phyloP scores from a whole-genome alignment of 2,797 vertebrate species.

The Gambusia yucatana region DNA sequence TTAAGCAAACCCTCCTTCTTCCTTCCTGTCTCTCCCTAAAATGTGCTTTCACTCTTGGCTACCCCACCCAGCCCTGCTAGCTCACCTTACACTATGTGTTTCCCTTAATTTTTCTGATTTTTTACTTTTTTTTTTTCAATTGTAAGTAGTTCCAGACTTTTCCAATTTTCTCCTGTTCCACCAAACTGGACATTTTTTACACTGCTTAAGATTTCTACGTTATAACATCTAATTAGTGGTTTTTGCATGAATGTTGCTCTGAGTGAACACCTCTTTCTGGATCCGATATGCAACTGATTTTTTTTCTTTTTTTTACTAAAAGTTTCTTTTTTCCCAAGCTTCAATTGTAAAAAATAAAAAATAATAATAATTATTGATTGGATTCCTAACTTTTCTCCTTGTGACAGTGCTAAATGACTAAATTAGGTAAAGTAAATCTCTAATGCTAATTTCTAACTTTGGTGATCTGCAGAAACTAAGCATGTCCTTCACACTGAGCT shows the following conservation, averaged over 20 bases:
- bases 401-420: background rate
- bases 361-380: background rate
- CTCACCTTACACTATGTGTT: slow-evolving; percentile 43
- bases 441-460: background rate
- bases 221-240: background rate
- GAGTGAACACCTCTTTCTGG: background rate
- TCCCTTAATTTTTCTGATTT: slow-evolving; percentile 10
- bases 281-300: background rate
- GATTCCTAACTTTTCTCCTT: background rate
- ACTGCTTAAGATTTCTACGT: background rate
- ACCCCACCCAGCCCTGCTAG: slow-evolving; percentile 69
- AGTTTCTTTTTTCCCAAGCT: background rate
- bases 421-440: background rate
- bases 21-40: slow-evolving; percentile 68
- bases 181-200: background rate
- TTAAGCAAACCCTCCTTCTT: slow-evolving; percentile 61
- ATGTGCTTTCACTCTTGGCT: slow-evolving; percentile 57
- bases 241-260: background rate
- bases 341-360: background rate
- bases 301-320: background rate
- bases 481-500: background rate
- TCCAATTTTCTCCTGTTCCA: background rate
- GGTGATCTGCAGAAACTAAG: background rate
- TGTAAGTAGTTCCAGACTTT: background rate
- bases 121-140: background rate